Evolutionary conservation across 2,888 invertebrate genomes (phyloP), one percentile per base, ranked within the genome.

Genomic region (Eudasyphora cyanicolor): DNA sequence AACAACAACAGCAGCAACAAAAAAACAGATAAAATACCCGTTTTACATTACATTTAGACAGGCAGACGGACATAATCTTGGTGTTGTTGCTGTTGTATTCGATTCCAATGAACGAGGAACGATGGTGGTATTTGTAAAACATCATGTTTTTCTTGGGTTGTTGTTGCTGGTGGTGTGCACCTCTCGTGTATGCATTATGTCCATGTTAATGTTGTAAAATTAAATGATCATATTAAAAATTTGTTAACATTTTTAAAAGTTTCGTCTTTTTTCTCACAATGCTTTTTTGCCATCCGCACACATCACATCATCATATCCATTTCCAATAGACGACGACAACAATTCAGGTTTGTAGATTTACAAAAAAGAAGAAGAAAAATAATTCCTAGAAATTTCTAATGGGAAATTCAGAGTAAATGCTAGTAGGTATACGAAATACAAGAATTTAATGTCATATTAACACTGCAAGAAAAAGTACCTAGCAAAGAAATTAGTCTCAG

Each of bases 161-260:
- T 35, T 74, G 17, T 74, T 69, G 45, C 17, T 60, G 32, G 32
- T 4, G 32, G 32, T 4, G 8, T 32, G 8, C 32, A n/a, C n/a
- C 8, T 32, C 5, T 32, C 32, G 4, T 45, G 17, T 76, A 49
- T 27, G 54, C 51, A n/a, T n/a, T n/a, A n/a, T n/a, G n/a, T n/a
- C n/a, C n/a, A 35, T 71, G 54, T 14, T 70, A 45, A 54, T 62
- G 57, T 76, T 79, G 73, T 74, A 42, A 74, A 75, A 79, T 74
- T 32, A 77, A 77, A 79, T 77, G 79, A 42, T 77, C 79, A 77
- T 45, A 80, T 79, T 77, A 74, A 79, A 77, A 79, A 77, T 77
- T 80, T 83, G 83, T 80, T 12, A 80, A 79, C 51, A 79, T 82
- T 62, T 79, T 71, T 60, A 19, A 35, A 57, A 32, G 67, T 77